Evolutionary conservation across 2,113 vertebrate genomes (phyloP).

Genomic region (Lophura nycthemera): DNA sequence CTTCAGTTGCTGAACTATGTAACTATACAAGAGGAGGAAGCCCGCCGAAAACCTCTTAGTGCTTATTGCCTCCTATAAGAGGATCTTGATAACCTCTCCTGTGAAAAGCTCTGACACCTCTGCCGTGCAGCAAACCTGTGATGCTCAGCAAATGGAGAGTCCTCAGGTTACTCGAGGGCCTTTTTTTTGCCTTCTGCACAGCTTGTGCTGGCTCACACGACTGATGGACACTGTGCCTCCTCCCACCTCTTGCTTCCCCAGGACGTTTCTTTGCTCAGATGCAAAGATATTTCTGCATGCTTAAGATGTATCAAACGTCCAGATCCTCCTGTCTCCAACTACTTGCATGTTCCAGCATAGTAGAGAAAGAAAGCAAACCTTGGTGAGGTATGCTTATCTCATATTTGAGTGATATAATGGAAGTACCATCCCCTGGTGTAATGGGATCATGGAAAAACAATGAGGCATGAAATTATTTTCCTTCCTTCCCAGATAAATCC

Average conservation of each 20-base stretch:
- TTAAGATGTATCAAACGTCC: background rate
- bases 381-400: background rate
- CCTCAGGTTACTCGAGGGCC: background rate
- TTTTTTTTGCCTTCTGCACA: background rate
- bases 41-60: background rate
- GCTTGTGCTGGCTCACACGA: rapidly evolving
- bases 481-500: conserved; percentile 31
- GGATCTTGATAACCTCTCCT: conserved; percentile 19
- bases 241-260: background rate
- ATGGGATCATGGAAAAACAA: conserved; percentile 1
- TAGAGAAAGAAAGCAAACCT: background rate
- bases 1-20: background rate
- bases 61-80: background rate
- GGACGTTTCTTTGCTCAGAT: background rate
- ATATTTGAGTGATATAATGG: background rate
- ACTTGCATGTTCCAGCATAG: background rate
- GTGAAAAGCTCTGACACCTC: conserved; percentile 43
- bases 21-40: background rate
- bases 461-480: conserved; percentile 39
- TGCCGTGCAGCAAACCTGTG: background rate
- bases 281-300: background rate
- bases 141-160: background rate
- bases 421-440: background rate
- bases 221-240: background rate
- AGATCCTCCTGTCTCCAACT: background rate